Evolutionary conservation across 2,113 vertebrate genomes (phyloP).

Genomic region (Tachysurus fulvidraco): DNA sequence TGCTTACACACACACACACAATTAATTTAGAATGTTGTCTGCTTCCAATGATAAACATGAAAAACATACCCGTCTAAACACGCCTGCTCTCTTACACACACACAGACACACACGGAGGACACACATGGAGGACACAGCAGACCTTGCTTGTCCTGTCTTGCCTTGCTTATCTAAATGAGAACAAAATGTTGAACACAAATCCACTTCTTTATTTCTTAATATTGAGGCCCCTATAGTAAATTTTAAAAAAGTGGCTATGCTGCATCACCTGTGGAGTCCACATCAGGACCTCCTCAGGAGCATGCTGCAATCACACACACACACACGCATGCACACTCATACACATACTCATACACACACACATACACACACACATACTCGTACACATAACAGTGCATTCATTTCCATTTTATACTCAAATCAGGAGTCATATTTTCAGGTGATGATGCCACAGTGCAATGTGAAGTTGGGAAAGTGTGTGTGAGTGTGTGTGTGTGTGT

Average conservation of each 20-base stretch:
- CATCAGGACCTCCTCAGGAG: not conserved
- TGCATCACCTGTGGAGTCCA: not conserved
- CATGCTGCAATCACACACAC: no score
- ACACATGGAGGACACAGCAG: not conserved
- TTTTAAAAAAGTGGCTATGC: not conserved
- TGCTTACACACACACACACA: not conserved
- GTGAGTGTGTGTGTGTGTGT: not conserved
- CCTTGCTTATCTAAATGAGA: not conserved
- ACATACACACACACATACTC: no score
- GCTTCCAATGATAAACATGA: conserved; percentile 6
- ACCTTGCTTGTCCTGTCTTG: not conserved
- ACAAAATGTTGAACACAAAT: not conserved
- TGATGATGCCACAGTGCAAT: not conserved
- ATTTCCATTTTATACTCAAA: not conserved
- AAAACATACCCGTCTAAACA: not conserved
- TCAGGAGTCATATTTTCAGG: not conserved
- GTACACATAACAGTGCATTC: not conserved
- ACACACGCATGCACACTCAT: no score
- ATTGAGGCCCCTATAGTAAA: not conserved
- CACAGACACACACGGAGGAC: not conserved
- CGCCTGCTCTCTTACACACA: not conserved
- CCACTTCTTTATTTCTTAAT: not conserved
- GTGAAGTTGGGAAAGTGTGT: not conserved
- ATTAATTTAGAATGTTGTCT: conserved; percentile 5
- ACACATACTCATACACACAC: no score